Base-by-base conservation (phyloP, 2,888 invertebrate genomes). In the Rotaria magnacalcarata region DNA sequence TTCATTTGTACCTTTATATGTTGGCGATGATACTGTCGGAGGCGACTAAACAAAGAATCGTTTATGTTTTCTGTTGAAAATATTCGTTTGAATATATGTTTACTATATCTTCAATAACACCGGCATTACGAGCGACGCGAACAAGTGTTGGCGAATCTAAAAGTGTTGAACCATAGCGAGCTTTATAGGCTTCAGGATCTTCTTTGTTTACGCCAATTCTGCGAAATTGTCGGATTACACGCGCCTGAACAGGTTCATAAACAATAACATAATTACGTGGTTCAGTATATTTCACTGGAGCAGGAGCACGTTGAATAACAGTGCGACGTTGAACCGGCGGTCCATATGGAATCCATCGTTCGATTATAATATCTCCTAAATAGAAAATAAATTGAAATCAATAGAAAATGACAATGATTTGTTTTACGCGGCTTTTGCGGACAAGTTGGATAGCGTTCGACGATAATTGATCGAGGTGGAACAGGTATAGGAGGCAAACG, bases 251-350 rank as follows among this genome's bases (percentile, higher is more conserved):
- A 50, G 50, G 41, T 54, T 86, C 84, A 84, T 84, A 86, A 47
- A 60, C 34, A 16, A 86, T 50, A 11, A 86, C 84, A 16, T 84
- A 54, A 86, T 86, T 86, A 60, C 52, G 84, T 84, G 86, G 86
- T 74, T 84, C 58, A 4, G 67, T 7, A 41, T 67, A 67, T 67
- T 19, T 24, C 16, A 41, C 34, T 16, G 67, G 6, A 67, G 67
- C 14, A 16, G 41, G 67, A 14, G 86, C 34, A 8, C 60, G 56
- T 50, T 86, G 41, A 47, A 86, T 47, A 16, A 86, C 67, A 0
- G 60, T 84, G 47, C 75, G 74, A 54, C 86, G 74, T 54, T 86
- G 84, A 3, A 50, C 52, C 11, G 56, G 84, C 6, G 67, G 24
- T 3, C 67, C 67, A 43, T 86, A 86, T 0, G 86, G 86, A 27